Conservation (phyloP, 2,888 invertebrate genomes). For the Dyspetes luteomarginatus region DNA sequence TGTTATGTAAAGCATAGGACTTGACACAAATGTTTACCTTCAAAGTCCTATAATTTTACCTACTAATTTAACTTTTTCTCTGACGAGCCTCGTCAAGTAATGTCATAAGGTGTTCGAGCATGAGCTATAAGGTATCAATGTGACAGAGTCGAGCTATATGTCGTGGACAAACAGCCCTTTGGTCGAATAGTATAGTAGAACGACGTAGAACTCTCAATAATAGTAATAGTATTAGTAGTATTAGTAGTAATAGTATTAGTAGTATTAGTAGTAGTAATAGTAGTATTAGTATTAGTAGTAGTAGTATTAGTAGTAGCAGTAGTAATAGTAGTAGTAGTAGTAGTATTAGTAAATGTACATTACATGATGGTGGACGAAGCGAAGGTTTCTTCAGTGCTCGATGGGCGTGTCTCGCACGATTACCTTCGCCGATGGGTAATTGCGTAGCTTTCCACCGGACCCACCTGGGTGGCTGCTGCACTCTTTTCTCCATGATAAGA, state of each 20-base stretch:
- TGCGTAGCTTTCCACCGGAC: conserved; percentile 63
- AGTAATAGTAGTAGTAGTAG: conserved; percentile 21
- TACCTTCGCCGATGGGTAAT: conserved; percentile 65
- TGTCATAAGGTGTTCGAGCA: conserved; percentile 15
- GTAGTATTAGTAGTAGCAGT: too few species aligned
- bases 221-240: too few species aligned
- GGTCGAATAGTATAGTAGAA: conserved; percentile 31
- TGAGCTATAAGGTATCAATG: conserved; percentile 47
- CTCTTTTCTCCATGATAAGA: conserved; percentile 50
- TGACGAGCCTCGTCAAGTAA: conserved; percentile 3
- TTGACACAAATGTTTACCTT: too few species aligned
- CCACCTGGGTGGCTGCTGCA: conserved; percentile 59
- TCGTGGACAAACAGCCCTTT: conserved; percentile 27
- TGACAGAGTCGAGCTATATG: conserved; percentile 7
- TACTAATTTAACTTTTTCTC: neutral
- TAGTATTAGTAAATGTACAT: too few species aligned
- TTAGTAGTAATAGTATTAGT: too few species aligned
- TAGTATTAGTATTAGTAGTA: too few species aligned
- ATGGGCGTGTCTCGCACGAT: conserved; percentile 67
- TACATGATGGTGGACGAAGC: conserved; percentile 30
- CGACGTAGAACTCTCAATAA: too few species aligned
- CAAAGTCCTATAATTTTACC: too few species aligned
- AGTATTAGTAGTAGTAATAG: conserved; percentile 20
- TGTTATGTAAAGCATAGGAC: too few species aligned
- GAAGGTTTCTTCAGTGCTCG: conserved; percentile 39